Conservation (phyloP, 1,140 invertebrate genomes). For the Stenopsyche tienmushanensis region DNA sequence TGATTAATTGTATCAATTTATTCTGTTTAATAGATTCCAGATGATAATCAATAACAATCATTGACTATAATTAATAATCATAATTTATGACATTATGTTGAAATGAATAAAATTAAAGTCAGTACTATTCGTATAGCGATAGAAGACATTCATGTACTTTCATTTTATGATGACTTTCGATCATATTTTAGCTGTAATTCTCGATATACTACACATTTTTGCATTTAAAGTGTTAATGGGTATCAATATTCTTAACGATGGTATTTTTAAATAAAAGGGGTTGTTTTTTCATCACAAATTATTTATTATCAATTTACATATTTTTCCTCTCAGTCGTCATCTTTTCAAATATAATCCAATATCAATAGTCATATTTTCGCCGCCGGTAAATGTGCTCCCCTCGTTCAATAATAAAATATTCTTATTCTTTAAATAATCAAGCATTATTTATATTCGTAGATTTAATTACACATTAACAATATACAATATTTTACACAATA, state of each 20-base stretch:
- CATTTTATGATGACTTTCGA: too few relatives aligned
- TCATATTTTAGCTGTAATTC: too few relatives aligned
- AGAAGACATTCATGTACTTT: too few relatives aligned
- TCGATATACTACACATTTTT: too few relatives aligned
- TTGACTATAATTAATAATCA: background rate
- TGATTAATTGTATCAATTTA: too few relatives aligned
- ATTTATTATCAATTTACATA: conserved; percentile 29
- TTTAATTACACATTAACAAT: conserved; percentile 29
- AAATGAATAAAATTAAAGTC: too few relatives aligned
- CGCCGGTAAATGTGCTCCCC: background rate
- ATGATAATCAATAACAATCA: too few relatives aligned
- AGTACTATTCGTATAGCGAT: too few relatives aligned
- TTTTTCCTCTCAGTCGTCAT: background rate
- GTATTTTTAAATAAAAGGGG: background rate
- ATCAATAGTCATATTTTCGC: background rate
- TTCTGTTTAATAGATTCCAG: too few relatives aligned
- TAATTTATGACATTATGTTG: too few relatives aligned
- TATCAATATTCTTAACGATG: too few relatives aligned
- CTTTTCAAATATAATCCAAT: background rate
- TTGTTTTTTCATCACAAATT: conserved; percentile 17
- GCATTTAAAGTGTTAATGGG: too few relatives aligned
- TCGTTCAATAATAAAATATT: conserved; percentile 25
- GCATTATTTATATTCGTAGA: conserved; percentile 19
- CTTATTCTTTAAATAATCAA: conserved; percentile 24
- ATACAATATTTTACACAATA: conserved; percentile 28